Evolutionary conservation across 2,113 vertebrate species (phyloP), one percentile per base, ranked within the genome.

Genomic region (Calyptommatus sinebrachiatus): DNA sequence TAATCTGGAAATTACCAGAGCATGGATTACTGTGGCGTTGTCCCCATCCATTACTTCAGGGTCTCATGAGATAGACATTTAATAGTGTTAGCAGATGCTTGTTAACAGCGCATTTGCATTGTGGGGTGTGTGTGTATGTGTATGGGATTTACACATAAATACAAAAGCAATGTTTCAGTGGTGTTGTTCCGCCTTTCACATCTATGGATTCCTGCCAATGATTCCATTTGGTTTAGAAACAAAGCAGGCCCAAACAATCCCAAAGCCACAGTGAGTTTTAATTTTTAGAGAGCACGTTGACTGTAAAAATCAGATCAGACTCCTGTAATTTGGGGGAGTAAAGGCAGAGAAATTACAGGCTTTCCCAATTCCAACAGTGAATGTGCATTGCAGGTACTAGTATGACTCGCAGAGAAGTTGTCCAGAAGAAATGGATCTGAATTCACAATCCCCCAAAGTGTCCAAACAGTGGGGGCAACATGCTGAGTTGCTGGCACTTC

Each of bases 161-260:
- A 85, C 90, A 81, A 68, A 83, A 88, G 75, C 89, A 89, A 74
- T 88, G 76, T 29, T 41, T 89, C 85, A 85, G 46, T 57, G 45
- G 82, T 87, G 82, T 85, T 85, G 76, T 11, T 78, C 80, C 84
- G 87, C 88, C 87, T 73, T 70, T 24, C 65, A 50, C 46, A 84
- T 65, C 82, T 79, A 83, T 78, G 89, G 90, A 83, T 91, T 88
- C 77, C 77, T 78, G 86, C 84, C 88, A 86, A 74, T 86, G 1
- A 5, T 71, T 73, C 80, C 82, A 84, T 83, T 88, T 61, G 16
- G 75, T 35, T 78, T 84, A 87, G 57, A 24, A 22, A 14, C 5
- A 14, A 35, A 57, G 10, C 28, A 57, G 57, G 29, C 53, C 28
- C 66, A 29, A 67, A 29, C 28, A 20, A 35, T 20, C 18, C 16